These are phyloP conservation scores for Ridgeia piscesae DNA, from an alignment of 1,140 invertebrate genomes.

Conservation along the genomic window DNA sequence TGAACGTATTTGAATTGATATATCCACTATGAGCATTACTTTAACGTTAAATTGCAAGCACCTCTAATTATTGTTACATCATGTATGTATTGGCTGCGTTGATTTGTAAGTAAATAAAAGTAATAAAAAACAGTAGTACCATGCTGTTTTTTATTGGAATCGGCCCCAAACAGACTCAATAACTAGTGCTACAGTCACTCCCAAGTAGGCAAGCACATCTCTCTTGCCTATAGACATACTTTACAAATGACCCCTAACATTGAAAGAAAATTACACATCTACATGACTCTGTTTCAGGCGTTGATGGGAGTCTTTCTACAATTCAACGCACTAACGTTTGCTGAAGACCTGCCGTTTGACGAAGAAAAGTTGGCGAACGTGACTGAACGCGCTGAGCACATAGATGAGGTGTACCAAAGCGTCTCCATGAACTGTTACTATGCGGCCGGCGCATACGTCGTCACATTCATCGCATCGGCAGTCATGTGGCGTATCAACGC, in stretches of 20 bases:
- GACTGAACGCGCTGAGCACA: conserved; percentile 6
- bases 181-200: no score
- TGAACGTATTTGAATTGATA: no score
- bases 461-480: conserved; percentile 14
- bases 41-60: no score
- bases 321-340: conserved; percentile 19
- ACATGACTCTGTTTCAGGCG: conserved; percentile 16
- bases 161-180: no score
- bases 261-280: neutral
- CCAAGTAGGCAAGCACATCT: no score
- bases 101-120: no score
- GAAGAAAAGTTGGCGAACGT: conserved; percentile 11
- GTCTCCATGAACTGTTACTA: conserved; percentile 27
- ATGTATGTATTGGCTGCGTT: no score
- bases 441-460: conserved; percentile 26
- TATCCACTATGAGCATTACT: no score
- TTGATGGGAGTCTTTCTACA: conserved; percentile 23
- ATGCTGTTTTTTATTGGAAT: no score
- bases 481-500: conserved; percentile 23
- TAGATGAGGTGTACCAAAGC: conserved; percentile 19
- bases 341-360: conserved; percentile 25
- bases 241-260: neutral
- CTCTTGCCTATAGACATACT: no score
- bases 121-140: no score
- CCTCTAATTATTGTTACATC: no score